Conservation (phyloP, 2,113 vertebrate species). For the Rostratula benghalensis region DNA sequence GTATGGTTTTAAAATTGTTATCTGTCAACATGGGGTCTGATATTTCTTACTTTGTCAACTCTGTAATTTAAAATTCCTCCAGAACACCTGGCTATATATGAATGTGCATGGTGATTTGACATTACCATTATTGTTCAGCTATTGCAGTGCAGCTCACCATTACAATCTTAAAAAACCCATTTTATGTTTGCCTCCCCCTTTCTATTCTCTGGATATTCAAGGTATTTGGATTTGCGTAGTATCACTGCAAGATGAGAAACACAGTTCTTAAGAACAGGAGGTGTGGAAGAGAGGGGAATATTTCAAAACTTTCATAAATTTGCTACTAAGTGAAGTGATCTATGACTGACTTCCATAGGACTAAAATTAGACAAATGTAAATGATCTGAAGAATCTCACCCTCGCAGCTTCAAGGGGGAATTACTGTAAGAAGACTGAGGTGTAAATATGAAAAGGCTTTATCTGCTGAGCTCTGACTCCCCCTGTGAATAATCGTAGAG, state of each 20-base stretch:
- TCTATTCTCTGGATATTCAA: not conserved
- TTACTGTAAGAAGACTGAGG: not conserved
- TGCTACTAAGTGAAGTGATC: not conserved
- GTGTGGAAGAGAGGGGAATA: not conserved
- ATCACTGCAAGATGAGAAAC: not conserved
- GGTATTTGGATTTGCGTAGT: not conserved
- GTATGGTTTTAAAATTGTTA: not conserved
- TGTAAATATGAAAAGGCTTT: not conserved
- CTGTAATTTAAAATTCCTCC: not conserved
- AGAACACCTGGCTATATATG: not conserved
- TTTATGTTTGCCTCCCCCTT: not conserved
- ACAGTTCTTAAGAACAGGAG: not conserved
- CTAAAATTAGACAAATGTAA: not conserved
- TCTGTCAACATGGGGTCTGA: not conserved
- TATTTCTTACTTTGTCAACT: not conserved
- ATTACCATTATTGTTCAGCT: not conserved
- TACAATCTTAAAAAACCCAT: not conserved
- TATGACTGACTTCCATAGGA: not conserved
- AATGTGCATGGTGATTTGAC: not conserved
- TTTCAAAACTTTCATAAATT: not conserved
- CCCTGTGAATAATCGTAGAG: not conserved
- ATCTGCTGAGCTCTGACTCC: not conserved
- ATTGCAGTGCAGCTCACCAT: not conserved
- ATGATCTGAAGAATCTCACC: not conserved
- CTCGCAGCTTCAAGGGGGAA: not conserved